Conservation (phyloP, 2,113 vertebrate genomes). For the Megaceryle torquata region DNA sequence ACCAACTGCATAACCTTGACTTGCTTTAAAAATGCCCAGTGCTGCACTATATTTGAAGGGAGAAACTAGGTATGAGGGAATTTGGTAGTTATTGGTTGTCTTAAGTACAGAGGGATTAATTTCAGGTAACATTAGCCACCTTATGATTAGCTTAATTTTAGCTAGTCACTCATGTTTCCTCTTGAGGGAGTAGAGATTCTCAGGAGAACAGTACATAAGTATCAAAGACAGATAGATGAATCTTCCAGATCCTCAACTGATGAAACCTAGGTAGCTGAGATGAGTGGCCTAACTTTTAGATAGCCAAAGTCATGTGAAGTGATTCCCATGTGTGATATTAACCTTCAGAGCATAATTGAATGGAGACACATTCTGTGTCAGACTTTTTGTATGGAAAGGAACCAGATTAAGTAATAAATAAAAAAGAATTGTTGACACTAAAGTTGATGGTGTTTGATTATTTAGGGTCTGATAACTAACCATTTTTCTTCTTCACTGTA, state of each 20-base stretch:
- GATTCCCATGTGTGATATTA: neutral
- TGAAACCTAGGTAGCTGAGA: neutral
- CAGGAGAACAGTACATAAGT: neutral
- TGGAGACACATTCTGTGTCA: neutral
- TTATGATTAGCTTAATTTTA: neutral
- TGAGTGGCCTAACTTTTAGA: neutral
- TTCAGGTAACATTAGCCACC: neutral
- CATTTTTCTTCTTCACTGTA: neutral
- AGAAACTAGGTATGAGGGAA: neutral
- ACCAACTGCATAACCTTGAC: neutral
- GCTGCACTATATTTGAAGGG: neutral
- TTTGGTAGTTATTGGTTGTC: neutral
- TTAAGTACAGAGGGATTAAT: neutral
- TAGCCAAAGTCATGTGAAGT: neutral
- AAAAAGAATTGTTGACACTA: neutral
- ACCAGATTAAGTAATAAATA: neutral
- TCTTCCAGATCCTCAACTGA: neutral
- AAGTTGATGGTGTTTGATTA: neutral
- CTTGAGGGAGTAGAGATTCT: neutral
- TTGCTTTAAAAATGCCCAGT: neutral
- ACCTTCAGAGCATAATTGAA: neutral
- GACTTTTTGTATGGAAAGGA: neutral
- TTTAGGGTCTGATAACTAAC: neutral
- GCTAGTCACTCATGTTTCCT: neutral
- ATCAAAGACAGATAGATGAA: neutral